Base-by-base conservation (phyloP, 2,888 invertebrate species). In the Scotopteryx bipunctaria region DNA sequence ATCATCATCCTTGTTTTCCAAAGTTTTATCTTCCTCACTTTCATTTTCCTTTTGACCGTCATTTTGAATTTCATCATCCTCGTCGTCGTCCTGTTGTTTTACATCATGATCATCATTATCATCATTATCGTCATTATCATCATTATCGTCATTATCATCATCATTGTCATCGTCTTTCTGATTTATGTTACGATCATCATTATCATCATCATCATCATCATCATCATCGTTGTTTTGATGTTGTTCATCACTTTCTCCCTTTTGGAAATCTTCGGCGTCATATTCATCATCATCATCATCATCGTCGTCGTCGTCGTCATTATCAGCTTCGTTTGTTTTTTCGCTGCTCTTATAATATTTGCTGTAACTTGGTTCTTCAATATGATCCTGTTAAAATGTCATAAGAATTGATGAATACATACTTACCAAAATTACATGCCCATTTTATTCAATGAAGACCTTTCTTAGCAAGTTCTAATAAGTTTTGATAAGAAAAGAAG, bases 241-340 rank as follows among this genome's bases (percentile, higher is more conserved):
- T 19, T 67, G 71, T 29, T 74, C 68, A 44, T 75, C 66, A 25
- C 74, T 69, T 43, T 73, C 71, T 41, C 80, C 36, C 21, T 67
- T 63, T 52, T 71, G 63, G 51, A 66, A 55, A 48, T 71, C 66
- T 21, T 73, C 68, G 40, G 71, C 68, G 37, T 73, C 58, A 15
- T 70, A 66, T 44, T 70, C 70, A 29, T 69, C 63, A 19, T 74
- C 68, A 43, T 65, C 64, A 19, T 59, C 57, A 14, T 66, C 33
- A 2, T 61, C 47, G 37, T 73, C 58, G 14, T 70, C 66, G 43
- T 71, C 71, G 27, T 69, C 63, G 19, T 74, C 67, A 43, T 65
- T 63, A 19, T 59, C 56, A 15, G 65, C 33, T 6, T 61, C 47
- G 69, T 72, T 29, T 68, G 44, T 29, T 61, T 60, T 29, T 6